Base-by-base conservation (phyloP, 2,888 invertebrate genomes). In the Euphydryas editha region DNA sequence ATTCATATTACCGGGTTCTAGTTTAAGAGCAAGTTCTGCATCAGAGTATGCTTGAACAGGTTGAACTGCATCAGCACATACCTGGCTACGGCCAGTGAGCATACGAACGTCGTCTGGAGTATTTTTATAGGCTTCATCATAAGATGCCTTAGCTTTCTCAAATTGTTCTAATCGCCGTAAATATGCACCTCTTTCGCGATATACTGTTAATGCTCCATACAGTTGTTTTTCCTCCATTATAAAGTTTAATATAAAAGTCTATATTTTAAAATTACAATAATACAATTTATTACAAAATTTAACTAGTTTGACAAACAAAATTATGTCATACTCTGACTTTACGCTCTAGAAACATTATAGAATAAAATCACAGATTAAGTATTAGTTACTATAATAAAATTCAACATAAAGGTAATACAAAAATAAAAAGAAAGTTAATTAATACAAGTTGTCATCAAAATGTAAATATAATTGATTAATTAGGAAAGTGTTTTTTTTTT, bases 121-220 rank as follows among this genome's bases (percentile, higher is more conserved):
- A 51, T 75, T 84, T 44, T 76, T 83, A 66, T 81, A 89, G 0
- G 92, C 92, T 72, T 91, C 89, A 74, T 92, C 91, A 51, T 86
- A 92, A 0, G 92, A 82, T 17, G 82, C 84, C 68, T 88, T 90
- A 0, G 92, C 86, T 71, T 91, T 92, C 59, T 87, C 87, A 62
- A 91, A 92, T 71, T 92, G 92, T 73, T 92, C 92, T 0, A 92
- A 82, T 1, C 92, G 82, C 13, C 90, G 84, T 11, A 92, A 76
- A 72, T 83, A 87, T 2, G 88, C 88, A 21, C 91, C 92, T 51
- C 90, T 81, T 74, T 90, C 91, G 0, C 92, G 86, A 70, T 92
- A 92, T 15, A 91, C 90, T 2, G 90, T 89, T 2, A 92, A 76
- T 15, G 87, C 88, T 59, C 90, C 87, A 69, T 76, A 91, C 18